phyloP scores from a whole-genome alignment of 2,113 vertebrate species.

The Bubalus kerabau region DNA sequence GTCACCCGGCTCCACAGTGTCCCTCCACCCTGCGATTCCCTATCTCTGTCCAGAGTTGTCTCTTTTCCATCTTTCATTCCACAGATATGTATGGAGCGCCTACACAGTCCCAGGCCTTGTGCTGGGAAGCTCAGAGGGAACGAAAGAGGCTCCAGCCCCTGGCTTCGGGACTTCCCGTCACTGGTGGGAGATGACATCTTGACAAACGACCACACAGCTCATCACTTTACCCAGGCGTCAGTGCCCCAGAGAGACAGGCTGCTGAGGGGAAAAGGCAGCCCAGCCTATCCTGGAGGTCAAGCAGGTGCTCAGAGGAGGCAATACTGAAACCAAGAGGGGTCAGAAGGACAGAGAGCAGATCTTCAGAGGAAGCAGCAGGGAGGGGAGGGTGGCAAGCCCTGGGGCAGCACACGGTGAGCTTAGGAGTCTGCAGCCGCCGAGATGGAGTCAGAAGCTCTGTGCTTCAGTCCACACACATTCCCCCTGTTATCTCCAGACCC shows the following conservation, averaged over 20 bases:
- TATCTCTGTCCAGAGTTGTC: background rate
- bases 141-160: background rate
- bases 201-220: rapidly evolving
- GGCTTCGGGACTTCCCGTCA: rapidly evolving
- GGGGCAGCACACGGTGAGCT: background rate
- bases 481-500: background rate
- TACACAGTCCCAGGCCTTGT: background rate
- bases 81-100: background rate
- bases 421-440: background rate
- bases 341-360: background rate
- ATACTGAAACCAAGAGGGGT: rapidly evolving
- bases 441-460: background rate
- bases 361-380: background rate
- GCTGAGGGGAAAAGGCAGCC: rapidly evolving
- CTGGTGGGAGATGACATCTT: no score
- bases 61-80: background rate
- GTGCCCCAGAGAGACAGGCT: background rate
- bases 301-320: background rate
- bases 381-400: background rate
- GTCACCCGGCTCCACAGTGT: background rate
- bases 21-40: background rate
- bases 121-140: background rate
- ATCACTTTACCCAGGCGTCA: background rate
- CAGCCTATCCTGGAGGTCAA: rapidly evolving
- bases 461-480: background rate